Evolutionary conservation across 2,888 invertebrate genomes (phyloP).

Genomic region (Miltochrista miniata): DNA sequence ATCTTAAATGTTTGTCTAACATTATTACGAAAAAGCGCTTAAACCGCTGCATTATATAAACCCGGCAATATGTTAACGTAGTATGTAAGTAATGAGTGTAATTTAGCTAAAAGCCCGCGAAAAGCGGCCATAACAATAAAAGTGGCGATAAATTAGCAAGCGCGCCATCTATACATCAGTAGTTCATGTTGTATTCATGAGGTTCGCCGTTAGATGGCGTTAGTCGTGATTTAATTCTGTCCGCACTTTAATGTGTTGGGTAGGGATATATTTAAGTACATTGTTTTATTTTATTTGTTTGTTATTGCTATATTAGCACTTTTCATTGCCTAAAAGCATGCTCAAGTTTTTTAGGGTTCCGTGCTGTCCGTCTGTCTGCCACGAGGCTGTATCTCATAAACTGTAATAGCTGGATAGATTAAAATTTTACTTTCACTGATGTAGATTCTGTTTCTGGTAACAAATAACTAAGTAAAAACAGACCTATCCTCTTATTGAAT

Average conservation of each 20-base stretch:
- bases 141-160: conserved; percentile 63
- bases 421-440: too few species aligned
- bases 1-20: too few species aligned
- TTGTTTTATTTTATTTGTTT: conserved; percentile 12
- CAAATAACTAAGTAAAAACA: too few species aligned
- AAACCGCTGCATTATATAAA: conserved; percentile 22
- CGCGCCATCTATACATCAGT: conserved; percentile 65
- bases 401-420: too few species aligned
- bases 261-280: conserved; percentile 25
- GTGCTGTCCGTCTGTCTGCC: too few species aligned
- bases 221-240: conserved; percentile 71
- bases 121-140: conserved; percentile 64
- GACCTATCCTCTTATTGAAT: too few species aligned
- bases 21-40: conserved; percentile 23
- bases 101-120: conserved; percentile 72
- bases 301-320: conserved; percentile 18
- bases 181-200: conserved; percentile 73
- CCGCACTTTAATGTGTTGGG: conserved; percentile 24
- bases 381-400: too few species aligned
- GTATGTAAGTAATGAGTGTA: conserved; percentile 64
- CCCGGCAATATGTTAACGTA: conserved; percentile 54
- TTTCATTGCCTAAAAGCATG: neutral
- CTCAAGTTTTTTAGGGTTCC: neutral
- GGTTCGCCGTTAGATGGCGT: conserved; percentile 67
- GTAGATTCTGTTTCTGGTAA: too few species aligned